Evolutionary conservation across 2,888 invertebrate genomes (phyloP), one percentile per base, ranked within the genome.

Genomic region (Tridacna crocea): DNA sequence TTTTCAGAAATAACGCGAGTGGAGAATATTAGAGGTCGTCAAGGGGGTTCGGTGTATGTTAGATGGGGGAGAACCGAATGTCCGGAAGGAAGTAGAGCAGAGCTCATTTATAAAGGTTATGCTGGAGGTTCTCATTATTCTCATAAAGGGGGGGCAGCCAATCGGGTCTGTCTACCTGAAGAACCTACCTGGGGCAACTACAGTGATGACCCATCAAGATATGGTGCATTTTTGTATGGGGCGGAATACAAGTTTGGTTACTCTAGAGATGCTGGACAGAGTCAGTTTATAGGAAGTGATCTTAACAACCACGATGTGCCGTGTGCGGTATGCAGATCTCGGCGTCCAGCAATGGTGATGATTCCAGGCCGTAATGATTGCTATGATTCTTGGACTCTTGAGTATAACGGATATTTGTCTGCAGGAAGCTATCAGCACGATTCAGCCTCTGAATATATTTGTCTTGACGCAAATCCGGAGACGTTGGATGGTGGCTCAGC

Each of bases 361-460:
- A 68, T 87, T 26, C 87, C 87, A 6, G 87, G 77, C 11, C 65
- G 78, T 47, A 77, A 68, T 13, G 24, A 24, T 24, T 87, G 86
- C 72, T 75, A 79, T n/a, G 60, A 36, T 3, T 85, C 86, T 19
- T 87, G 87, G 86, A 81, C 58, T 11, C 27, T 75, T 15, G 85
- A 87, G 68, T 87, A 87, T 63, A 19, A 47, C 13, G 87, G 87
- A 22, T 86, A 84, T 72, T 72, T 87, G 60, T 48, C 47, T 1
- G 26, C 75, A 12, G 75, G 75, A 27, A 26, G 47, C 17, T 15
- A 65, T 26, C 4, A 4, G 0, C 10, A 65, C 24, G 1, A 47
- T 0, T 8, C 65, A 11, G 63, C 75, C 3, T 61, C 75, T 22
- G 65, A 75, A 26, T 75, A 75, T 47, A 48, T 65, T 17, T 75